Base-by-base conservation (phyloP, 2,888 invertebrate genomes). In the Sinotaia quadrata region DNA sequence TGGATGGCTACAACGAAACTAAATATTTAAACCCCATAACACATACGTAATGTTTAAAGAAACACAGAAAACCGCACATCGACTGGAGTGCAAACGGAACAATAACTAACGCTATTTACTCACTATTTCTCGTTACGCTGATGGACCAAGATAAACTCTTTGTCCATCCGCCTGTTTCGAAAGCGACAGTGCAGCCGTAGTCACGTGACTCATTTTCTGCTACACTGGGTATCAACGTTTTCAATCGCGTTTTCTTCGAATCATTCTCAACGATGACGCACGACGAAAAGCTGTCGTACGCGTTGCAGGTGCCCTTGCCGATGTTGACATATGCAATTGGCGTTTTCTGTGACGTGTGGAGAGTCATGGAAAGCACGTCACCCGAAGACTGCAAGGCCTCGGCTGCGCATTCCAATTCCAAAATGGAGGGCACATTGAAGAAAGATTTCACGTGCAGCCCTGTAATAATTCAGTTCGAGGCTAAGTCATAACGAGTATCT, bases 351-450 rank as follows among this genome's bases (percentile, higher is more conserved):
- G 5, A 33, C 4, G 65, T 33, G 56, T 65, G 47, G 29, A 65
- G 41, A 21, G 27, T 44, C 56, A 65, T 29, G 41, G 56, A 56
- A 31, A 65, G 15, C 4, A 65, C 29, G 54, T 65, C 54, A 24
- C 33, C 31, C 33, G 24, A 15, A 44, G 56, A n/a, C 37, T 56
- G 52, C 41, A 65, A 52, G 44, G 18, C 56, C n/a, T 65, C 56
- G n/a, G 56, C 65, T 2, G 65, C 33, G 33, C 65, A 65, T 56
- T 36, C 36, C 18, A 65, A 33, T 37, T 65, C 65, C 41, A 65
- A 29, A 24, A 65, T 52, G 56, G 52, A 31, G 5, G 56, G 41
- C 21, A 54, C 24, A 33, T 56, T 47, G 27, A 56, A 29, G 27
- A 65, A 65, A 10, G 44, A 21, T 3, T 24, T 18, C 12, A 29